Base-by-base conservation (phyloP, 2,113 vertebrate species). In the Amphilophus citrinellus region DNA sequence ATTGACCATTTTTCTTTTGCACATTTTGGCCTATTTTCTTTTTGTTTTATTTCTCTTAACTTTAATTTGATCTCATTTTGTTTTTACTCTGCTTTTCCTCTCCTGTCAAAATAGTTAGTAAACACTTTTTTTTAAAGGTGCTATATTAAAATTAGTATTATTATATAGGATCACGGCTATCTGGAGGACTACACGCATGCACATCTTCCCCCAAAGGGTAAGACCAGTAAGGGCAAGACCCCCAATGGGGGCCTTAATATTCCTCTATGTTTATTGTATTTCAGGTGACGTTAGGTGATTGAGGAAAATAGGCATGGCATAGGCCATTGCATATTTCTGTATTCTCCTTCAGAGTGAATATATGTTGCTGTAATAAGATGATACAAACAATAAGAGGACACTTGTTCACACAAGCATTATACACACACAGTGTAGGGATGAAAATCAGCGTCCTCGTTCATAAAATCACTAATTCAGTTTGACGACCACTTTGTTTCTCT, bases 381-480 rank as follows among this genome's bases (percentile, higher is more conserved):
- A 32, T 53, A 10, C 1, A 18, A 80, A 82, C 13, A 79, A 44
- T 65, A 50, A 79, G 5, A 75, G 53, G 63, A 73, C 56, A 66
- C 71, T 75, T 81, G 81, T 84, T 81, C 63, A 75, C 47, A 20
- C 65, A 44, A 61, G 50, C 57, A 37, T 82, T 59, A 6, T 42
- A 44, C 76, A 57, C 2, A 10, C 61, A 75, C 63, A 30, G 42
- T 37, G 22, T 18, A 20, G 32, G 57, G 59, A 59, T 87, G 24
- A 76, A 76, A 77, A 47, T 27, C 8, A 3, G 8, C 24, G 56
- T 39, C 78, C 71, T 75, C 80, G 61, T 79, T 82, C 73, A 62
- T 60, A 84, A 84, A 66, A 83, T 78, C 44, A 73, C 73, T 5
- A 10, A 79, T 80, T 59, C 22, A 59, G 61, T 61, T 60, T 75